Base-by-base conservation (phyloP, 2,113 vertebrate genomes). In the Dipodomys spectabilis region DNA sequence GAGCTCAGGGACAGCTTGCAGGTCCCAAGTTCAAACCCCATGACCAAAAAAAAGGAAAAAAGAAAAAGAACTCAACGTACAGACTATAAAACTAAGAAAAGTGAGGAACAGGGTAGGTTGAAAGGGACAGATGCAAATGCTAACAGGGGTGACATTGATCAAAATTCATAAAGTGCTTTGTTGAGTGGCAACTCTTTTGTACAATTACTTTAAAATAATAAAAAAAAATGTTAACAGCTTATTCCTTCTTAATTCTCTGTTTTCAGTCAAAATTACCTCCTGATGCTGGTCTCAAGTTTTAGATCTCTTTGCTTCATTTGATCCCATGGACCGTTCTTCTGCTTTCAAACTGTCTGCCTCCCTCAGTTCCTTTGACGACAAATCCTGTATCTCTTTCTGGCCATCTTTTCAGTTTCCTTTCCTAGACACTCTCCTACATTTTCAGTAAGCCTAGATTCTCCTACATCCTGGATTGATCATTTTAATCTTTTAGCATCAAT, bases 211-310 rank as follows among this genome's bases (percentile, higher is more conserved):
- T 49, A 49, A 49, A 49, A 49, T 49, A 49, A 49, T 49, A 49
- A 49, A 49, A 49, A 49, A 49, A 49, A 10, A 49, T 67, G 23
- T 68, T 11, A 28, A 11, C 12, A 25, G 11, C 67, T 28, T 4
- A 12, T 44, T 77, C 8, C 78, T 79, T 57, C n/a, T 8, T 45
- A 86, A 69, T 92, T 60, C 23, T 84, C 71, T 92, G 62, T 23
- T 68, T 6, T 90, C 86, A 92, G 49, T 90, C 71, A 95, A 79
- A 79, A 65, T 75, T n/a, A 74, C 81, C 23, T 90, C 23, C 35
- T n/a, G 73, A 80, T 49, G 73, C 5, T 28, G 28, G 25, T 82
- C 84, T 89, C 49, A 62, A 86, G 91, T 93, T 86, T 75, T 57
- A 35, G 32, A 68, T 79, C 4, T 78, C 44, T 73, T 92, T 86